Percentiles rank a stretch among this genome's conserved stretches.
Conservation (phyloP, 2,797 vertebrate species). For the Lindbergichthys nudifrons region DNA sequence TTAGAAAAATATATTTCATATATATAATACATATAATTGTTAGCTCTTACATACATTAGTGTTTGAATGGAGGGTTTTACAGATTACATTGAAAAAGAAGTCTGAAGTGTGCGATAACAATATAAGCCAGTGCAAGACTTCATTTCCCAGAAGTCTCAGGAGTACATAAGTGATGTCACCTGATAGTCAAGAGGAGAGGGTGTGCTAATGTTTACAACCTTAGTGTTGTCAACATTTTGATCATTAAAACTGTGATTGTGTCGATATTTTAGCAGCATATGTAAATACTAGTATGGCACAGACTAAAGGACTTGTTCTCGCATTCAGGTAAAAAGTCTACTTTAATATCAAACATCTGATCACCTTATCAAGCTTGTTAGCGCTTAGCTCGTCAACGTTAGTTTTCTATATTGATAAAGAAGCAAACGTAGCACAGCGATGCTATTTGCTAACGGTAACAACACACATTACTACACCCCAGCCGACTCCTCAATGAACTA, state of each 20-base stretch:
- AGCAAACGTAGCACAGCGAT: conserved; percentile 15
- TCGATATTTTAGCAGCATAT: conserved; percentile 24
- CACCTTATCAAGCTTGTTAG: conserved; percentile 41
- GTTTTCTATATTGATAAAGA: conserved; percentile 30
- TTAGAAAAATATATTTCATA: background rate
- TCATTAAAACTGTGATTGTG: conserved; percentile 34
- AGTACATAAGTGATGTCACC: conserved; percentile 71
- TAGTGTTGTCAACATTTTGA: conserved; percentile 42
- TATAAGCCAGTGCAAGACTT: conserved; percentile 31
- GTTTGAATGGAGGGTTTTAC: background rate
- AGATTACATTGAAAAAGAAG: background rate
- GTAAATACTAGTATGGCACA: conserved; percentile 10
- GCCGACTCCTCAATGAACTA: background rate
- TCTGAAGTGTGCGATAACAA: background rate
- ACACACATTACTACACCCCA: background rate
- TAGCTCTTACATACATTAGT: background rate
- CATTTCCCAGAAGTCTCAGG: conserved; percentile 68
- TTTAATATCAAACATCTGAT: background rate
- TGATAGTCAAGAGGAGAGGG: conserved; percentile 64
- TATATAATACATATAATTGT: background rate
- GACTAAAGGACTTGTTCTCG: conserved; percentile 27
- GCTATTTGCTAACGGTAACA: background rate
- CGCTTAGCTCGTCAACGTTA: conserved; percentile 49
- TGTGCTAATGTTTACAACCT: conserved; percentile 81
- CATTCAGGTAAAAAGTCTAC: conserved; percentile 53